Percentiles rank a stretch among this genome's conserved stretches.
These are phyloP conservation scores for Syndactyla subalaris DNA, from an alignment of 2,797 vertebrate species.

Conservation along the genomic window DNA sequence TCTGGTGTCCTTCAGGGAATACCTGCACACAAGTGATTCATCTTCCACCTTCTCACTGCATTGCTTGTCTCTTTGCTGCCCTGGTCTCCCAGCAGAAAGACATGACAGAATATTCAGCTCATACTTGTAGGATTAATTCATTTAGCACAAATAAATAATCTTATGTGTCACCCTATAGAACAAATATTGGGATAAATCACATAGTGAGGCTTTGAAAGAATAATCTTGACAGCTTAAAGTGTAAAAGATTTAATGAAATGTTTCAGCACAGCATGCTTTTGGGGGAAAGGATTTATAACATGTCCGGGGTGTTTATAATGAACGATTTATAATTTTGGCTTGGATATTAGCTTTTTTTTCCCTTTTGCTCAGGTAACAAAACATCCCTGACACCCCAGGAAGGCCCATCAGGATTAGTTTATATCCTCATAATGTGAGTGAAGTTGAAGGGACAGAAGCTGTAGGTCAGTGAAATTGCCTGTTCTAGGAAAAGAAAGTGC, in stretches of 20 bases:
- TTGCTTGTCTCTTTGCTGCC: neutral
- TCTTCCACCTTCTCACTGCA: neutral
- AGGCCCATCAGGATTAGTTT: neutral
- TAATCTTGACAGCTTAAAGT: neutral
- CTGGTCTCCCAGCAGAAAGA: neutral
- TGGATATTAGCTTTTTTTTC: neutral
- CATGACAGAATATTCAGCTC: neutral
- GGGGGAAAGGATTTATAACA: neutral
- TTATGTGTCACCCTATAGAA: neutral
- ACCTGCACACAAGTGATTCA: neutral
- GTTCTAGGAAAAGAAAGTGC: neutral
- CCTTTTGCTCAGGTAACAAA: neutral
- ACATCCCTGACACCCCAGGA: neutral
- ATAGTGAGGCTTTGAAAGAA: neutral
- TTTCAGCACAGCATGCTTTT: neutral
- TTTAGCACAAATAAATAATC: slow-evolving; percentile 8
- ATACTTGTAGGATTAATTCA: neutral
- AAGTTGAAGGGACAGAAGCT: neutral
- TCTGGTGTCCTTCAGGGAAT: neutral
- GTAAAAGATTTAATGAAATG: neutral
- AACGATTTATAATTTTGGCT: neutral
- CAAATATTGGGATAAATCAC: slow-evolving; percentile 8
- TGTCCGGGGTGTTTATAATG: neutral
- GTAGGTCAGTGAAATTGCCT: neutral
- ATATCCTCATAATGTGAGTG: neutral